phyloP scores from a whole-genome alignment of 2,113 vertebrate species.

The Alexandromys fortis region DNA sequence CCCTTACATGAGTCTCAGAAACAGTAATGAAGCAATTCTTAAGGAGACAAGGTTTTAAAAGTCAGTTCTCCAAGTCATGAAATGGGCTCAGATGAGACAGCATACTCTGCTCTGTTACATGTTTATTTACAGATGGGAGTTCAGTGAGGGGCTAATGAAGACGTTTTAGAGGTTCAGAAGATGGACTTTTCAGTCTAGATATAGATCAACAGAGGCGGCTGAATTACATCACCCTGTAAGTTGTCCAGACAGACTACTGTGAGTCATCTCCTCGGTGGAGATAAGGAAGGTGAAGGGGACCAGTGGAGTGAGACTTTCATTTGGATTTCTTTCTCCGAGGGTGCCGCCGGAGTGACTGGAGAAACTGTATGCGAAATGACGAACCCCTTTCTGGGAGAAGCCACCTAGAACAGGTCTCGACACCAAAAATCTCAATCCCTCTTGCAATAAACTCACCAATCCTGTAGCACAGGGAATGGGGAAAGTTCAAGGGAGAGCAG shows the following conservation, averaged over 20 bases:
- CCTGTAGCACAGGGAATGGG: neutral
- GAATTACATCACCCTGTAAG: constrained; percentile 67
- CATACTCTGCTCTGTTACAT: neutral
- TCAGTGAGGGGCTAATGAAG: neutral
- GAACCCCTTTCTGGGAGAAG: neutral
- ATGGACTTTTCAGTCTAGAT: constrained; percentile 56
- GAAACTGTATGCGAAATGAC: neutral
- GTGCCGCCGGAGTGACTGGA: neutral
- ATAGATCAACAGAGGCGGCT: constrained; percentile 54
- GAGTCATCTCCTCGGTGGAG: constrained; percentile 48
- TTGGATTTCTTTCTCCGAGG: constrained; percentile 46
- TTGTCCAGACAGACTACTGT: neutral
- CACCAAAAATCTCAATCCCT: constrained; percentile 57
- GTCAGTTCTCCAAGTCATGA: constrained; percentile 2
- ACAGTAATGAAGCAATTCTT: neutral
- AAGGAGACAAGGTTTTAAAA: neutral
- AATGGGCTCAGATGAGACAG: neutral
- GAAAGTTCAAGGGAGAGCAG: constrained; percentile 51
- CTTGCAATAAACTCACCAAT: constrained; percentile 58
- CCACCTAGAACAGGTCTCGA: constrained; percentile 47
- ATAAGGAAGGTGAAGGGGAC: neutral
- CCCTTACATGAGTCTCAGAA: constrained; percentile 2
- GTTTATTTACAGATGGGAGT: constrained; percentile 1
- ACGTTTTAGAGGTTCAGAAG: constrained; percentile 13
- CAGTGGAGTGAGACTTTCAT: constrained; percentile 33